phyloP scores from a whole-genome alignment of 2,113 vertebrate species.

The Erpornis zantholeuca region DNA sequence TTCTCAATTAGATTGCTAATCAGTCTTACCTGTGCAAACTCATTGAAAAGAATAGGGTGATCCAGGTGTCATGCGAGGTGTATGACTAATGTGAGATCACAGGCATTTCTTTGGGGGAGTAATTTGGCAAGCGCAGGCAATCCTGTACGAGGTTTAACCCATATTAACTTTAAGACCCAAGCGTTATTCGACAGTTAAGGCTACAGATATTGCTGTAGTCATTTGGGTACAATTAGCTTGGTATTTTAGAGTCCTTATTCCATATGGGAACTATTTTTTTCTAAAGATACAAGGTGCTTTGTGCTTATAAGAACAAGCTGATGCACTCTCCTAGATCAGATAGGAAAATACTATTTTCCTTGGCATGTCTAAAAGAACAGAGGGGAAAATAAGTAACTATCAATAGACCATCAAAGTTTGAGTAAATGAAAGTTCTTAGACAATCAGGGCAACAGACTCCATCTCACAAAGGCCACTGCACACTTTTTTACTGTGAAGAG shows the following conservation, averaged over 20 bases:
- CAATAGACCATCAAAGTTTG: background rate
- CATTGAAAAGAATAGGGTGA: background rate
- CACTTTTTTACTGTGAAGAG: background rate
- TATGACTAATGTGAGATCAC: background rate
- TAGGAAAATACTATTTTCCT: background rate
- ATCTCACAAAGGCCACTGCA: background rate
- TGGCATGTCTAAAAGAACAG: background rate
- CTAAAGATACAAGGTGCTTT: background rate
- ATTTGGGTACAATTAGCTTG: background rate
- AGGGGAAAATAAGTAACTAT: background rate
- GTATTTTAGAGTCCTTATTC: background rate
- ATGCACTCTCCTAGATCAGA: background rate
- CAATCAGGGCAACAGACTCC: background rate
- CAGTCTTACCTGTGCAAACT: constrained; percentile 31
- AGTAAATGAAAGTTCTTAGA: background rate
- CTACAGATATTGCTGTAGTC: background rate
- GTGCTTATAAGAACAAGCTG: background rate
- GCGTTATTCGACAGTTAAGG: background rate
- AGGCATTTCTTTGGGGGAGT: background rate
- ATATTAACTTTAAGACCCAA: background rate
- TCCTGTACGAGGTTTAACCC: background rate
- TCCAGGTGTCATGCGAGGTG: background rate
- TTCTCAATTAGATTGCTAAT: constrained; percentile 52
- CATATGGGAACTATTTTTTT: background rate
- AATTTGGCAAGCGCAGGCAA: background rate